Evolutionary conservation across 2,888 invertebrate species (phyloP), one percentile per base, ranked within the genome.

Genomic region (Cloeon dipterum): DNA sequence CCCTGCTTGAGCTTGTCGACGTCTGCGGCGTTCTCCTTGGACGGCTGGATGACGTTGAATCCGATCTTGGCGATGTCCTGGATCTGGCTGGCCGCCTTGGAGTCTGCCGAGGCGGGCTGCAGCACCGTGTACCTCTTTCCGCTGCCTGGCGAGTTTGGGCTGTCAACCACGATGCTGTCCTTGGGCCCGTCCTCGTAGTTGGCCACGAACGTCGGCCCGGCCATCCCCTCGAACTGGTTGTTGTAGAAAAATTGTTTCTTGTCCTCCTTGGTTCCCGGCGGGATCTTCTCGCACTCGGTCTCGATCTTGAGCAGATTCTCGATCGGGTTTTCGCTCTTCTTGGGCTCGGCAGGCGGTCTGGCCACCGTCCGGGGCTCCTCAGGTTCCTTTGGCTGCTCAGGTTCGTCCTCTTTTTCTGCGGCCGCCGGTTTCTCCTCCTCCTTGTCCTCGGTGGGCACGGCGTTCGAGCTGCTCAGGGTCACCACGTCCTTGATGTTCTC

Each of bases 121-220:
- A 85, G 61, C 46, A 82, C 82, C 41, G 83, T 85, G 52, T 83
- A 85, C 54, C 83, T 82, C 58, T 85, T 85, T 41, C 72, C 71
- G 8, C 59, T 65, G 48, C 46, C 40, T 8, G n/a, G 33, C 26
- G 16, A 20, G 29, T 19, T 34, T 37, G n/a, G 33, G 11, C n/a
- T 17, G 20, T 18, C 5, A 21, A 21, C 21, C 16, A 16, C 29
- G n/a, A 29, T 29, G 16, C 16, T 29, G 16, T 29, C 29, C 5
- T 14, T 16, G 5, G 29, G 29, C 16, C 16, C 29, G n/a, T 14
- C 29, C 5, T 16, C 29, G 16, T 29, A 29, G n/a, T 29, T 29
- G 16, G 13, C 29, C 29, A 14, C 29, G 7, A 5, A n/a, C n/a
- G 29, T 29, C 11, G 29, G 21, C 10, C 21, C 21, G 21, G 21